These are phyloP conservation scores for Chiridota heheva DNA, from an alignment of 35 echinoderm and acorn worm species.

Conservation along the genomic window DNA sequence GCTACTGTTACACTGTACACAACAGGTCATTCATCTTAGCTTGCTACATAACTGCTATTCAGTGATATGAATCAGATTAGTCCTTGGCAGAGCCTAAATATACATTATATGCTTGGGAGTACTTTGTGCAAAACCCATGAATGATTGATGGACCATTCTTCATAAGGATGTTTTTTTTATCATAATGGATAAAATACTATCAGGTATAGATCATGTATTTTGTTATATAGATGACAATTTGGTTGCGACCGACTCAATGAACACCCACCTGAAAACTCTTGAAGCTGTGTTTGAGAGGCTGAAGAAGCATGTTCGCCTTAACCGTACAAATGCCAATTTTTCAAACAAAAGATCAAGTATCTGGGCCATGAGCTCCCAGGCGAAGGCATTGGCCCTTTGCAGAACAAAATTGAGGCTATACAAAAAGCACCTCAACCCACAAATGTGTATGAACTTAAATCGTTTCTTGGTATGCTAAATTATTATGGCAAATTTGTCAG, in stretches of 20 bases:
- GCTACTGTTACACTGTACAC: no score
- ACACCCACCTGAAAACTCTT: not conserved
- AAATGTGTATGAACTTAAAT: slow-evolving; percentile 24
- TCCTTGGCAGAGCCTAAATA: no score
- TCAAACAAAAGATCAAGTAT: slow-evolving; percentile 22
- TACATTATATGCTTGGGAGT: no score
- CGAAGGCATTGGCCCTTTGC: slow-evolving; percentile 25
- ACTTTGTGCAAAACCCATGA: no score
- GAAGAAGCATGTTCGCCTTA: not conserved
- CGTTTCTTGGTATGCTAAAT: slow-evolving; percentile 6
- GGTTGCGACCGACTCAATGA: not conserved
- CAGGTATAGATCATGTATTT: not conserved
- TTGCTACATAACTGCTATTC: no score
- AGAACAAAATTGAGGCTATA: not conserved
- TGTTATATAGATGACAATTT: slow-evolving; percentile 16
- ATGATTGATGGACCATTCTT: no score
- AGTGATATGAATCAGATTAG: no score
- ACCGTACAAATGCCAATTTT: slow-evolving; percentile 11
- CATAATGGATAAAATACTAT: not conserved
- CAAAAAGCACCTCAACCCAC: slow-evolving; percentile 17
- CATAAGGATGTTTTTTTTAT: not conserved
- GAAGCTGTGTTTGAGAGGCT: not conserved
- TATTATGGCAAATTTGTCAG: slow-evolving; percentile 55
- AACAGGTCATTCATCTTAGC: no score
- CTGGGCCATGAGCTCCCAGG: slow-evolving; percentile 30